A percentile compares a stretch with the other conserved stretches of the same genome.
Conservation (phyloP, 2,888 invertebrate species). For the Herminia tarsipennalis region DNA sequence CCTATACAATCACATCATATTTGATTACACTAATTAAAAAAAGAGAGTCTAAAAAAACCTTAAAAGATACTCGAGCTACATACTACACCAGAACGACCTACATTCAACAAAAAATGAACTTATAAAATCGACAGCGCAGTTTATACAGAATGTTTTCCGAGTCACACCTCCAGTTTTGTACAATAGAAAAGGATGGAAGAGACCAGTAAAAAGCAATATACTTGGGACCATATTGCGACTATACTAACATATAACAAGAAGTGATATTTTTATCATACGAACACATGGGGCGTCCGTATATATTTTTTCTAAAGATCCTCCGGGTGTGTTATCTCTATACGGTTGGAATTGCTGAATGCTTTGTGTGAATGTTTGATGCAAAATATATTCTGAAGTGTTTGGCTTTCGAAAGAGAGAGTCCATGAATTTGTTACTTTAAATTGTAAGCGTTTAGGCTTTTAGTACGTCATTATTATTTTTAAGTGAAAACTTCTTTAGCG, state of each 20-base stretch:
- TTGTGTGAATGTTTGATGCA: background rate
- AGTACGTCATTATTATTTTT: no score
- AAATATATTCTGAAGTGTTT: background rate
- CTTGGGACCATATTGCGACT: constrained; percentile 55
- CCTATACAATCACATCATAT: no score
- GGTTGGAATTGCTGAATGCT: background rate
- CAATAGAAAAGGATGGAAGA: constrained; percentile 41
- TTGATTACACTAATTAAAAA: no score
- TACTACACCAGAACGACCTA: background rate
- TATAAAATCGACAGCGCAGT: constrained; percentile 7
- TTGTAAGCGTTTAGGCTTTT: no score
- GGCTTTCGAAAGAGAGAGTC: no score
- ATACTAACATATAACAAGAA: constrained; percentile 36
- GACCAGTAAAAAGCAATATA: constrained; percentile 54
- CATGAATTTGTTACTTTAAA: no score
- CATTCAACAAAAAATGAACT: constrained; percentile 5
- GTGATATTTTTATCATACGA: constrained; percentile 48
- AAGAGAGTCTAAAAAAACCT: no score
- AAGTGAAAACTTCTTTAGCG: no score
- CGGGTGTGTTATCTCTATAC: constrained; percentile 11
- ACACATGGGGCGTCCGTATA: constrained; percentile 33
- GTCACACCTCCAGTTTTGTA: constrained; percentile 24
- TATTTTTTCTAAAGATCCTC: constrained; percentile 20
- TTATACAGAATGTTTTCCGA: constrained; percentile 4
- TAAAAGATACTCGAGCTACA: no score